Base-by-base conservation (phyloP, 2,113 vertebrate species). In the Myotis davidii region DNA sequence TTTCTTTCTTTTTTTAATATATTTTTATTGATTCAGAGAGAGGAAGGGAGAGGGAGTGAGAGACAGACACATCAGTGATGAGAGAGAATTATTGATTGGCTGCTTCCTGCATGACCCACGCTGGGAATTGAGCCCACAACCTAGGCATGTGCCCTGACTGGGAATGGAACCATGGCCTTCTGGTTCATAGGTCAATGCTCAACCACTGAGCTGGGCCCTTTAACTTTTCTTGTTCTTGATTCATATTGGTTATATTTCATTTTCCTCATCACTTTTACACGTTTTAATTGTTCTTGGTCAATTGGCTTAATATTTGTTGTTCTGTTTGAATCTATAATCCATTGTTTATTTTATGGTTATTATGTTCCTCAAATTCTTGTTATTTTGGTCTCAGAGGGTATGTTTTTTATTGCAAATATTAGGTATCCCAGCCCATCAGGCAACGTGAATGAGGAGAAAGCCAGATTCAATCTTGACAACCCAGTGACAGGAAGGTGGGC, bases 201-300 rank as follows among this genome's bases (percentile, higher is more conserved):
- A 61, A 61, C 23, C 59, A 61, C 25, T 61, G 23, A 61, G 59
- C 59, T 61, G 59, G 25, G 25, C 59, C 45, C 34, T 61, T 89
- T 94, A 79, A 56, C 67, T 94, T 81, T 94, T 78, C 61, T 77
- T 94, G 17, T 79, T 91, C 76, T 92, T 92, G 0, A 87, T 93
- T 90, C 12, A 25, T 78, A 52, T n/a, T 42, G 11, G 23, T 45
- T 59, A 14, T 70, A 79, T n/a, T 78, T 88, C 78, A 81, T 70
- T 70, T n/a, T 91, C 6, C 3, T 65, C 0, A 39, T 78, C 42
- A 16, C 20, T 73, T 83, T n/a, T 83, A 6, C 12, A 10, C 45
- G 16, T 89, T 89, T 86, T 83, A 89, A 45, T 78, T 64, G 29
- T 74, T 92, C 37, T 88, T 94, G 32, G 61, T 42, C 74, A 23